Evolutionary conservation across 1,140 invertebrate species (phyloP).

Genomic region (Aphaenogaster floridana): DNA sequence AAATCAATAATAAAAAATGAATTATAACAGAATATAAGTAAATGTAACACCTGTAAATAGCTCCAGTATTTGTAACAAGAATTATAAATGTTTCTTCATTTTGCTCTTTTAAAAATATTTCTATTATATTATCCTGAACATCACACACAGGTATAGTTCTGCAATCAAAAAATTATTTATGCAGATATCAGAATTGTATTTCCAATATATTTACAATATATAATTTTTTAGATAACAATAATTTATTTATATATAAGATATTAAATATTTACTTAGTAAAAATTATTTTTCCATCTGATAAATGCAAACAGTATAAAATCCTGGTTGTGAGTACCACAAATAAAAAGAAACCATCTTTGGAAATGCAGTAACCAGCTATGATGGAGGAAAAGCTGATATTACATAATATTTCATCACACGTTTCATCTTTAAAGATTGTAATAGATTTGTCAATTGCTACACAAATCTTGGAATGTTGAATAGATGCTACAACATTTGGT

Average conservation of each 20-base stretch:
- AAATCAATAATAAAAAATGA: not conserved
- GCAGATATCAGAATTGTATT: not conserved
- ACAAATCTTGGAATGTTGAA: constrained; percentile 79
- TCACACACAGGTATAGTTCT: constrained; percentile 64
- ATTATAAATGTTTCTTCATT: constrained; percentile 56
- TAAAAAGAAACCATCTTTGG: constrained; percentile 74
- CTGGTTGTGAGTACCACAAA: constrained; percentile 75
- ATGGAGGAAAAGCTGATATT: constrained; percentile 77
- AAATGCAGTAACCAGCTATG: constrained; percentile 78
- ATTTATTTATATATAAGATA: constrained; percentile 32
- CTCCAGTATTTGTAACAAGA: constrained; percentile 66
- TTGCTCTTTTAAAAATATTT: constrained; percentile 73
- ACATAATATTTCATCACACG: constrained; percentile 74
- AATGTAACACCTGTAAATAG: constrained; percentile 74
- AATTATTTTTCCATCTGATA: constrained; percentile 72
- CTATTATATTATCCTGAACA: constrained; percentile 45
- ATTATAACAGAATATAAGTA: constrained; percentile 16
- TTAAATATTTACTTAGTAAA: constrained; percentile 68
- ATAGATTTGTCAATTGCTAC: constrained; percentile 81
- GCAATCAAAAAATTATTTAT: constrained; percentile 11
- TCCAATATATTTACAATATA: not conserved
- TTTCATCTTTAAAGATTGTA: constrained; percentile 81
- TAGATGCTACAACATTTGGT: constrained; percentile 74
- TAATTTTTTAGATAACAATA: not conserved
- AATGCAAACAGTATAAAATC: constrained; percentile 77